Base-by-base conservation (phyloP, 1,140 invertebrate species). In the Streblospio benedicti region DNA sequence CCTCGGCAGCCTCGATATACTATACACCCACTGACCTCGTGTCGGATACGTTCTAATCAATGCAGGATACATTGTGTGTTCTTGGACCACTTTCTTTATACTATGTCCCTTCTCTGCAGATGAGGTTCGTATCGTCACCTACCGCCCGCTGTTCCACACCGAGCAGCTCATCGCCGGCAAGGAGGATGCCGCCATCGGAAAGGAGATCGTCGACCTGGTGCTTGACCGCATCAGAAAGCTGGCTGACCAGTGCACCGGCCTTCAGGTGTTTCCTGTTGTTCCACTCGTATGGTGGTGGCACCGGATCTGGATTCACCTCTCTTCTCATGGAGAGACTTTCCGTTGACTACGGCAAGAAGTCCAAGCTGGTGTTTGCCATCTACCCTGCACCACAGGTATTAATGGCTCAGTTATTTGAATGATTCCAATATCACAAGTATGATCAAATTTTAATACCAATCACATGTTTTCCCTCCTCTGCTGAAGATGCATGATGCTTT, bases 271-370 rank as follows among this genome's bases (percentile, higher is more conserved):
- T 77, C 54, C 64, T 77, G 23, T 75, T 79, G 33, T 77, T 77
- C 62, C 77, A 79, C 64, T 65, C 61, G 31, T 74, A 73, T 56
- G 72, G 71, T 31, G 90, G 90, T 44, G 88, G 88, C 43, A 91
- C 89, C 60, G 88, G 89, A 14, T 89, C 87, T 16, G 88, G 88
- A 4, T 91, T 91, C 76, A 88, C 88, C 5, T 89, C 88, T 0
- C 77, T 91, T 47, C 79, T 91, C 43, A 91, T 91, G 88, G 89
- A 90, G 77, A 80, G 87, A 60, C 81, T 49, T 53, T 32, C 31
- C 44, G 35, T 57, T 0, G 44, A 57, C 25, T 57, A 47, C 30
- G 54, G 57, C 28, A 59, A 59, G 32, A 59, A 59, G 47, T 59
- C 47, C 0, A 57, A 61, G 28, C 35, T 61, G 6, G 88, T 90